Evolutionary conservation across 1,140 invertebrate genomes (phyloP), one percentile per base, ranked within the genome.

Genomic region (Dreissena polymorpha): DNA sequence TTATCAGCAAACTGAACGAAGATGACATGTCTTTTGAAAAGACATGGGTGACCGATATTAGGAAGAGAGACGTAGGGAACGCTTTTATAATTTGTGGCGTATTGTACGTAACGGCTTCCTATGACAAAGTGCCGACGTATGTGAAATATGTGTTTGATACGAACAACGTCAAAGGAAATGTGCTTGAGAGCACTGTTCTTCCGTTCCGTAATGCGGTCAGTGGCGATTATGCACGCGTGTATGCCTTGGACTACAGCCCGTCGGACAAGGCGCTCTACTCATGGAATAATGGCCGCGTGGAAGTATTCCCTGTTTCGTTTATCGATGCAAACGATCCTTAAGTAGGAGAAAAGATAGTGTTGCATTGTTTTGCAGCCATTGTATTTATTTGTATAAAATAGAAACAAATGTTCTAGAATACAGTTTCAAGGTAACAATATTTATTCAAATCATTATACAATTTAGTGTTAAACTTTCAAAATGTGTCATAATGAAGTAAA

Each of bases 241-340:
- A 89, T 63, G 90, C 90, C 85, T 27, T 91, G 39, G 89, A 89
- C 53, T 92, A 92, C 70, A 88, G 90, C 67, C 85, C 86, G 12
- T 60, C 85, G 2, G 85, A 89, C 27, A 76, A 85, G 60, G 87
- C 81, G 8, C 69, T 92, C 16, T 90, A 89, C 65, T 84, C 89
- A 0, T 92, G 91, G 91, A 91, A 89, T 69, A 89, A 90, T 55
- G 86, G 85, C 1, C 78, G 87, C 8, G 84, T 90, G 14, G 89
- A 91, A 77, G 86, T 85, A 23, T 91, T 86, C 90, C 97, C 93
- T 99, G 81, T 83, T 10, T 83, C 81, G 14, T 83, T 83, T 70
- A 23, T 53, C 50, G 55, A 60, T 25, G 81, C 65, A 27, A 63
- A 55, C n/a, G 81, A 83, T 14, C 81, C 81, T 50, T 83, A 69